Percentiles rank a stretch among this genome's conserved stretches.
Evolutionary conservation across 35 echinoderm and acorn worm species (phyloP).

Genomic region (Holothuria glaberrima): DNA sequence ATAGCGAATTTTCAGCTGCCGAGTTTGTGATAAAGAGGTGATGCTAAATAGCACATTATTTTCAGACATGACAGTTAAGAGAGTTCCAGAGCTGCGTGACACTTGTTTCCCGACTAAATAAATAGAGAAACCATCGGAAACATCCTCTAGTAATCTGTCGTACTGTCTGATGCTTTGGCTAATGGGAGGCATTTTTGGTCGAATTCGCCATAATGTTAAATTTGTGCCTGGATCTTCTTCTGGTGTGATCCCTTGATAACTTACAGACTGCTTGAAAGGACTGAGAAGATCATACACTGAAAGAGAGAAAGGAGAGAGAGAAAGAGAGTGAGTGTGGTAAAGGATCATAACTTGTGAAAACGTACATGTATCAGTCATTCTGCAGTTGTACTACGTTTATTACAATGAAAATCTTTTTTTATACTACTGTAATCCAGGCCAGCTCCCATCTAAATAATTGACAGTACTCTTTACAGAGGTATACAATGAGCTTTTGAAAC

Average conservation of each 20-base stretch:
- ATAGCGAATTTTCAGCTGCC: conserved; percentile 52
- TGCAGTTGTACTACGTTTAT: too few relatives aligned
- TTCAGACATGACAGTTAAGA: not conserved
- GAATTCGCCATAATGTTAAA: conserved; percentile 8
- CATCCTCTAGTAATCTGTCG: not conserved
- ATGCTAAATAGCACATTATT: not conserved
- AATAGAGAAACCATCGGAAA: not conserved
- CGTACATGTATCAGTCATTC: too few relatives aligned
- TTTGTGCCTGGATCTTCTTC: not conserved
- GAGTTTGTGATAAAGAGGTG: conserved; percentile 11
- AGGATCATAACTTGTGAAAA: too few relatives aligned
- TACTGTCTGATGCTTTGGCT: not conserved
- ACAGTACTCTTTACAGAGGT: too few relatives aligned
- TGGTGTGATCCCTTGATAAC: not conserved
- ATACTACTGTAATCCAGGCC: too few relatives aligned
- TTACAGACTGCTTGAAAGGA: conserved; percentile 16
- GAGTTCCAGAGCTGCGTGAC: conserved; percentile 18
- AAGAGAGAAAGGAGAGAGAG: not conserved
- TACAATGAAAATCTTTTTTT: too few relatives aligned
- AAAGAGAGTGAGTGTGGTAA: too few relatives aligned
- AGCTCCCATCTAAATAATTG: too few relatives aligned
- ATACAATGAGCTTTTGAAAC: too few relatives aligned
- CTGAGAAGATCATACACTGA: conserved; percentile 41
- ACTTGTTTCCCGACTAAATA: conserved; percentile 21
- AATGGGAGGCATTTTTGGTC: conserved; percentile 40